Evolutionary conservation across 2,113 vertebrate genomes (phyloP).

Genomic region (Picathartes gymnocephalus): DNA sequence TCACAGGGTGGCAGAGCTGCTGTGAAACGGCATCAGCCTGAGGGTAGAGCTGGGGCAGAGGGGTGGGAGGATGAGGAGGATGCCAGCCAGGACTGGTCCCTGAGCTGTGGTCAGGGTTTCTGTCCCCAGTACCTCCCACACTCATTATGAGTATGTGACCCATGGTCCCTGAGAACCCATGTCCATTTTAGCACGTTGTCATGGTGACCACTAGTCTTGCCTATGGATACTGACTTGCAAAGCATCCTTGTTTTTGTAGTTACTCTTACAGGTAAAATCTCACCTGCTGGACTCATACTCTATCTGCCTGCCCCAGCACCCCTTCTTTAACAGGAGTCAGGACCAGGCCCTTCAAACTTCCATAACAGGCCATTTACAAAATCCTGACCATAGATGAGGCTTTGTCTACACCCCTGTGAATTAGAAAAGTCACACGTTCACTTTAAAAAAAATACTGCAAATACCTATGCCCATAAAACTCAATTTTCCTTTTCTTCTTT

Average conservation of each 20-base stretch:
- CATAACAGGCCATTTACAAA: not conserved
- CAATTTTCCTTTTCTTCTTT: not conserved
- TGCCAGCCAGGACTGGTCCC: not conserved
- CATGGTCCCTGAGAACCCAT: accelerated
- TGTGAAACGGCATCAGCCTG: not conserved
- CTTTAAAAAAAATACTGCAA: not conserved
- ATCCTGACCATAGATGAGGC: not conserved
- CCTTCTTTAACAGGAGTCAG: not conserved
- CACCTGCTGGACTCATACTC: not conserved
- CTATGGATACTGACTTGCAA: not conserved
- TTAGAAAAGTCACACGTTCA: not conserved
- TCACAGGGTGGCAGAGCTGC: not conserved
- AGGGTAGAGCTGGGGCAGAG: not conserved
- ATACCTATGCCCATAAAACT: not conserved
- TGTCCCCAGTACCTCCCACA: not conserved
- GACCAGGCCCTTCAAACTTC: not conserved
- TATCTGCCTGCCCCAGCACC: not conserved
- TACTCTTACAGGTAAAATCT: not conserved
- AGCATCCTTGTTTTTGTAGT: not conserved
- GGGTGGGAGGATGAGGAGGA: not conserved
- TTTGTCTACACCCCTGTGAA: not conserved
- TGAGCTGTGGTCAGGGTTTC: not conserved
- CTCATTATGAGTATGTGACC: not conserved
- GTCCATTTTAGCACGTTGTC: not conserved
- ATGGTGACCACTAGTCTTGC: not conserved